Percentiles rank a stretch among this genome's conserved stretches.
Conservation (phyloP, 2,888 invertebrate genomes). For the Cantharis lateralis region DNA sequence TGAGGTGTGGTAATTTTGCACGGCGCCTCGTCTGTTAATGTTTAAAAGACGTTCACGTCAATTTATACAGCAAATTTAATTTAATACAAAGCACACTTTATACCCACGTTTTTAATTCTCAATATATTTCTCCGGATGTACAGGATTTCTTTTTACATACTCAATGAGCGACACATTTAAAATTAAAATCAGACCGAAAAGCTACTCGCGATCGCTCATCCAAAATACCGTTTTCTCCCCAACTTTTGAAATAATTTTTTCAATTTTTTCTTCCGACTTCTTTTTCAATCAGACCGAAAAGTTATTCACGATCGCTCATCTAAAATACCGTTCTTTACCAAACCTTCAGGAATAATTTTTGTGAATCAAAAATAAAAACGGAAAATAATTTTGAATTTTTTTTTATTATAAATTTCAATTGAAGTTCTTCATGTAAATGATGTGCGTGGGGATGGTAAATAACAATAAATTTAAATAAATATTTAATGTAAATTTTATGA, state of each 20-base stretch:
- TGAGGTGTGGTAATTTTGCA: constrained; percentile 15
- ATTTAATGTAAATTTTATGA: background rate
- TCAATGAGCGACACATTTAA: background rate
- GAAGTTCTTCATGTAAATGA: too few relatives aligned
- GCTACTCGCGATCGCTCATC: background rate
- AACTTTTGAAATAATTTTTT: background rate
- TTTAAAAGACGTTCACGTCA: constrained; percentile 1
- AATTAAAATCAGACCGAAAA: background rate
- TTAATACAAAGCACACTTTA: background rate
- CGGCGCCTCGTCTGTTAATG: constrained; percentile 8
- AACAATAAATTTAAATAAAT: background rate
- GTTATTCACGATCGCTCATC: too few relatives aligned
- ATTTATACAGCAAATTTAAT: background rate
- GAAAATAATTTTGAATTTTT: too few relatives aligned
- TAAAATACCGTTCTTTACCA: too few relatives aligned
- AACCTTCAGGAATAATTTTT: too few relatives aligned
- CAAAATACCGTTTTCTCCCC: background rate
- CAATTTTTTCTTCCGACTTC: background rate
- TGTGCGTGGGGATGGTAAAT: background rate
- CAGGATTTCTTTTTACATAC: background rate
- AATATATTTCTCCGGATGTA: background rate
- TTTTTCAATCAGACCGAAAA: too few relatives aligned
- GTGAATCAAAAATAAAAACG: too few relatives aligned
- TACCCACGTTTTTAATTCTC: background rate
- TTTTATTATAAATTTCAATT: too few relatives aligned